A percentile compares a stretch with the other conserved stretches of the same genome.
phyloP scores from a whole-genome alignment of 2,888 invertebrate species.

The Eristalis pertinax region DNA sequence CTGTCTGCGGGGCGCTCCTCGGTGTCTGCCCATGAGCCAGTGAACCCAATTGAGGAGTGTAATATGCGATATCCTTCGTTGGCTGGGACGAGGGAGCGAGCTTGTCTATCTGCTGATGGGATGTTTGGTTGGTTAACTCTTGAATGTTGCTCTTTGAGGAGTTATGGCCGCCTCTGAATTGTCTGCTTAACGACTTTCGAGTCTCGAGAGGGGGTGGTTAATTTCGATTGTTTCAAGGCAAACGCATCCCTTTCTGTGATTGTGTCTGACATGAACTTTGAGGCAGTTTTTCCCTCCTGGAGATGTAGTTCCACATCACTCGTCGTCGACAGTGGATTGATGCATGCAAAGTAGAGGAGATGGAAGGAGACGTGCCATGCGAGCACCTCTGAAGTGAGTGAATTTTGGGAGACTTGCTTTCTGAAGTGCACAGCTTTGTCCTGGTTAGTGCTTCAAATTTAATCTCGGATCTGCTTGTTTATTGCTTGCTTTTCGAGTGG shows the following conservation, averaged over 20 bases:
- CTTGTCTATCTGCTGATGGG: conserved; percentile 23
- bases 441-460: background rate
- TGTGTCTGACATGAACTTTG: no score
- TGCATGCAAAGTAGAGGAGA: no score
- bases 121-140: conserved; percentile 46
- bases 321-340: no score
- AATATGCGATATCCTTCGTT: background rate
- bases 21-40: background rate
- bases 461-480: background rate
- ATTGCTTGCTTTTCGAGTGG: background rate
- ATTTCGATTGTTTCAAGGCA: background rate
- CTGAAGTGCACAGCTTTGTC: background rate
- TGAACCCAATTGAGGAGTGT: conserved; percentile 11
- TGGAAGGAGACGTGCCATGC: no score
- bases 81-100: background rate
- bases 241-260: background rate
- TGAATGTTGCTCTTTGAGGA: conserved; percentile 13
- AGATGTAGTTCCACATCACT: no score
- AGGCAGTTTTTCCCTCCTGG: no score
- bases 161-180: conserved; percentile 14
- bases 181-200: conserved; percentile 1
- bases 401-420: background rate
- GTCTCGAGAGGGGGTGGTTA: background rate
- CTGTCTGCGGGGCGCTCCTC: conserved; percentile 3
- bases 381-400: no score